phyloP scores from a whole-genome alignment of 2,888 invertebrate species.

The Agriopis marginaria region DNA sequence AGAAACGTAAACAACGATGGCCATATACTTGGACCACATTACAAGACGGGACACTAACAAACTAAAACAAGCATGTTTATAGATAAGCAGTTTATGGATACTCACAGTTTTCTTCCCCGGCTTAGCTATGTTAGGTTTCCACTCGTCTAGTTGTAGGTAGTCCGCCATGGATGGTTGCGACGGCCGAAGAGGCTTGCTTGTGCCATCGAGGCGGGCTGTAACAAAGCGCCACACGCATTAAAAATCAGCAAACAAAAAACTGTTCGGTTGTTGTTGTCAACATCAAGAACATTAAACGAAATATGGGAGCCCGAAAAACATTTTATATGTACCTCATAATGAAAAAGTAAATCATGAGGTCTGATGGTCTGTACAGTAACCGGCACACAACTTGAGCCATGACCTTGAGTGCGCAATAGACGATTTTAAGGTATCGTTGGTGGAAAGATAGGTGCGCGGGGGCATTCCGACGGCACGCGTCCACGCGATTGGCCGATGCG shows the following conservation, averaged over 20 bases:
- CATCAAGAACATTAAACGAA: neutral
- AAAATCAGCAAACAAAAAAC: slow-evolving; percentile 7
- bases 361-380: neutral
- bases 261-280: neutral
- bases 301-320: neutral
- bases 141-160: slow-evolving; percentile 95
- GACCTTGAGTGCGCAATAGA: no score
- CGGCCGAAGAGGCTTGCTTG: slow-evolving; percentile 90
- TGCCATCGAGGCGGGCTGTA: slow-evolving; percentile 97
- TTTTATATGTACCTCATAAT: neutral
- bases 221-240: slow-evolving; percentile 67
- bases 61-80: slow-evolving; percentile 1
- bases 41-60: neutral
- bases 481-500: no score
- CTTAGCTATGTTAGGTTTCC: slow-evolving; percentile 86
- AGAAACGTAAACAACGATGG: slow-evolving; percentile 3
- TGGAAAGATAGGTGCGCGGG: no score
- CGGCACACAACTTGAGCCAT: no score
- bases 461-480: no score
- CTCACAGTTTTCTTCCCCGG: slow-evolving; percentile 96
- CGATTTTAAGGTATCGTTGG: no score
- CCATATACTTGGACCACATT: neutral
- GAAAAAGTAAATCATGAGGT: neutral
- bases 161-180: slow-evolving; percentile 94
- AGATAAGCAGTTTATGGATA: slow-evolving; percentile 49